These are phyloP conservation scores for Ophion ellenae DNA, from an alignment of 2,888 invertebrate species.

Conservation along the genomic window DNA sequence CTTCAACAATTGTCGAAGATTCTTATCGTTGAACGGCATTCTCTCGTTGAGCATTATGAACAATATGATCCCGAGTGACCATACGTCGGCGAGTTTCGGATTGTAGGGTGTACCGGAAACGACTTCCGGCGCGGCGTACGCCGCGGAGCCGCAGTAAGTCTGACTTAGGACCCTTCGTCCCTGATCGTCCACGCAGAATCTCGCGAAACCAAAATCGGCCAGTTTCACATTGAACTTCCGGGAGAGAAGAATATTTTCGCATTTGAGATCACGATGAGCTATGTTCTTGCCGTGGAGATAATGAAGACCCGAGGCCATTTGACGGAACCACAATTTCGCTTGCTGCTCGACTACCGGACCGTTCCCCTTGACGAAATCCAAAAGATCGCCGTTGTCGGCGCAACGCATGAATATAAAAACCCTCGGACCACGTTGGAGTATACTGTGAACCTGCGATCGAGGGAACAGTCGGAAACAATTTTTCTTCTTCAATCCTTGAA, in stretches of 20 bases:
- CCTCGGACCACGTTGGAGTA: slow-evolving; percentile 91
- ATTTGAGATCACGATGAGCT: slow-evolving; percentile 96
- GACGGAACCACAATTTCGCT: slow-evolving; percentile 93
- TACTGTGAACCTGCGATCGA: slow-evolving; percentile 90
- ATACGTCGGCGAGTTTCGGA: slow-evolving; percentile 95
- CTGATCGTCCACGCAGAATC: slow-evolving; percentile 90
- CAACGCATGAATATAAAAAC: slow-evolving; percentile 95
- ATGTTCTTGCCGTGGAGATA: slow-evolving; percentile 94
- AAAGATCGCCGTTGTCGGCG: slow-evolving; percentile 95
- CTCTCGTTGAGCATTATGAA: slow-evolving; percentile 97
- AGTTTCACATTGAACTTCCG: slow-evolving; percentile 94
- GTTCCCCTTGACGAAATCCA: slow-evolving; percentile 92
- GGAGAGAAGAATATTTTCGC: slow-evolving; percentile 95
- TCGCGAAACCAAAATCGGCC: slow-evolving; percentile 97
- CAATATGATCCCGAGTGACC: slow-evolving; percentile 96
- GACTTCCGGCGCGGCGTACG: slow-evolving; percentile 98
- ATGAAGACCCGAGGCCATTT: slow-evolving; percentile 92
- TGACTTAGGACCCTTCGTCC: slow-evolving; percentile 92
- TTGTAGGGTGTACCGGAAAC: slow-evolving; percentile 95
- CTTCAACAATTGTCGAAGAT: slow-evolving; percentile 91
- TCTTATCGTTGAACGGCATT: slow-evolving; percentile 97
- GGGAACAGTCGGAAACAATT: not conserved
- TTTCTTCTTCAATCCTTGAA: not conserved
- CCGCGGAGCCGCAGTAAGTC: slow-evolving; percentile 98
- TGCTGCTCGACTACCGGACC: slow-evolving; percentile 92